phyloP scores from a whole-genome alignment of 2,797 vertebrate species.

The Loriculus beryllinus region DNA sequence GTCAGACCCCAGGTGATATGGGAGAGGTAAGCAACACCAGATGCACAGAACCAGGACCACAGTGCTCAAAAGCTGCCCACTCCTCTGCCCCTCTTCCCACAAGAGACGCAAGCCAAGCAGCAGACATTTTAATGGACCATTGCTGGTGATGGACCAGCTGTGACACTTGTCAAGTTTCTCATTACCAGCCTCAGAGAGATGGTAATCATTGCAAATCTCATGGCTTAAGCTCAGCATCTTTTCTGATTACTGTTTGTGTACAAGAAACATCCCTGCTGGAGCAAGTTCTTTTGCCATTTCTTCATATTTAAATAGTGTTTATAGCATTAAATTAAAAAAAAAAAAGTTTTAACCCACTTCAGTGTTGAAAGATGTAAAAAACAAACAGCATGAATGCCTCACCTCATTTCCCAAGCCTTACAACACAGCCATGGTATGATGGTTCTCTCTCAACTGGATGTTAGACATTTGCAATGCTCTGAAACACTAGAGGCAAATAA shows the following conservation, averaged over 20 bases:
- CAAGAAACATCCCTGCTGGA: background rate
- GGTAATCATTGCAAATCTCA: background rate
- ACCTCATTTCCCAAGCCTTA: background rate
- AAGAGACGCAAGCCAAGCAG: background rate
- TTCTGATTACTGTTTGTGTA: background rate
- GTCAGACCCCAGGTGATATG: background rate
- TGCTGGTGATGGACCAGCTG: background rate
- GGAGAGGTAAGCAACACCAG: background rate
- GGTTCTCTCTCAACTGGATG: background rate
- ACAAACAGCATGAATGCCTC: background rate
- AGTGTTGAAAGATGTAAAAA: background rate
- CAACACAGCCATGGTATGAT: background rate
- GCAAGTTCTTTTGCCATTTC: background rate
- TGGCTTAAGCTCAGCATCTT: background rate
- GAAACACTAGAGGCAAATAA: background rate
- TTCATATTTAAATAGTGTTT: background rate
- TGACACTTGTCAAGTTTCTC: background rate
- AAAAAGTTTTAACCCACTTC: background rate
- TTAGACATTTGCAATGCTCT: background rate
- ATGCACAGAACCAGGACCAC: background rate
- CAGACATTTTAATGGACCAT: background rate
- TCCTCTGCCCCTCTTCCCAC: background rate
- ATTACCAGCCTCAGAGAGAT: background rate
- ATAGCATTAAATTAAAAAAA: background rate
- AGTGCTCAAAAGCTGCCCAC: rapidly evolving